These are phyloP conservation scores for Eupithecia subumbrata DNA, from an alignment of 2,888 invertebrate species.

Conservation along the genomic window DNA sequence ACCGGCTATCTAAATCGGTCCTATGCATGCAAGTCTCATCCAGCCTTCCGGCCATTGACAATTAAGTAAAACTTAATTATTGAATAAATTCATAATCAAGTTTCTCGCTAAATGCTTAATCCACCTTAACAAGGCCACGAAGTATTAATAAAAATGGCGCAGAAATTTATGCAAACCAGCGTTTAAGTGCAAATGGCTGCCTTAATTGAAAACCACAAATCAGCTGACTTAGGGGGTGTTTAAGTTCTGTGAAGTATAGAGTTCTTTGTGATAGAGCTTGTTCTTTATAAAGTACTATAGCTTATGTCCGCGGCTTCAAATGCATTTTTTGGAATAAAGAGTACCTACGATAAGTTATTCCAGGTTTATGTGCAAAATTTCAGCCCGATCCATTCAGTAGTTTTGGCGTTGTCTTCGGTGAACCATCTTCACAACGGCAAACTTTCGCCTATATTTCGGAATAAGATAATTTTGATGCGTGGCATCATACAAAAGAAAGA, in stretches of 20 bases:
- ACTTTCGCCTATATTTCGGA: no score
- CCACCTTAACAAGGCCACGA: slow-evolving; percentile 3
- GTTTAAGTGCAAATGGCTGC: slow-evolving; percentile 24
- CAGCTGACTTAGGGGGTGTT: slow-evolving; percentile 15
- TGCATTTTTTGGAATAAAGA: no score
- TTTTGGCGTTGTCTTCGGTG: no score
- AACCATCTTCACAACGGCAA: no score
- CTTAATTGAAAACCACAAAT: slow-evolving; percentile 36
- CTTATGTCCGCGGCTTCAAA: no score
- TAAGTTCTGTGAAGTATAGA: neutral
- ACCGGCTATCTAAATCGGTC: neutral
- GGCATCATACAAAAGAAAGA: neutral
- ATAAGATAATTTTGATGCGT: neutral
- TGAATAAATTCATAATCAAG: slow-evolving; percentile 25
- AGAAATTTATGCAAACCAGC: slow-evolving; percentile 29
- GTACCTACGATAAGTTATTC: no score
- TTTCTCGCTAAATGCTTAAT: slow-evolving; percentile 8
- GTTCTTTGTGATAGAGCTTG: neutral
- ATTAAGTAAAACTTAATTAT: no score
- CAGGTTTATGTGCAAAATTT: no score
- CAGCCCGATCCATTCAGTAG: no score
- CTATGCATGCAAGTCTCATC: neutral
- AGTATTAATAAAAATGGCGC: slow-evolving; percentile 18
- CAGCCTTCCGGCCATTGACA: neutral
- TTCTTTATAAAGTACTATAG: neutral